These are phyloP conservation scores for Phengaris arion DNA, from an alignment of 2,888 invertebrate species.

Conservation along the genomic window DNA sequence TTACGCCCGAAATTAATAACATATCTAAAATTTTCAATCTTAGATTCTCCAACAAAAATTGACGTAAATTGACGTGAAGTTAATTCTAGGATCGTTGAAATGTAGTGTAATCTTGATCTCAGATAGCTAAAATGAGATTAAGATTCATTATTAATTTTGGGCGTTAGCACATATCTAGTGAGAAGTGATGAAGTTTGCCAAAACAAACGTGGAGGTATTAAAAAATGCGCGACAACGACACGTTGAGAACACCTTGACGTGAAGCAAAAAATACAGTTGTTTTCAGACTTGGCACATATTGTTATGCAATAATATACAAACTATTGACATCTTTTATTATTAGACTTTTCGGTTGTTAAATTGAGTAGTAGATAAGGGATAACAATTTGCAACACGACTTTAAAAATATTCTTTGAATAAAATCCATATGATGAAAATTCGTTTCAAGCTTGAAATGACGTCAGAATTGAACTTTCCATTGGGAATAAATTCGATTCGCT, in stretches of 20 bases:
- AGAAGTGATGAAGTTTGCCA: conserved; percentile 64
- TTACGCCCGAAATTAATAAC: not conserved
- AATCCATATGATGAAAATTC: not conserved
- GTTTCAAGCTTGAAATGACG: conserved; percentile 1
- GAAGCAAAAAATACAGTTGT: conserved; percentile 49
- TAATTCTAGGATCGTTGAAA: no score
- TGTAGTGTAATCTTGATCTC: no score
- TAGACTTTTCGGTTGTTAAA: no score
- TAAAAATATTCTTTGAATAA: not conserved
- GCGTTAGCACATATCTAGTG: conserved; percentile 39
- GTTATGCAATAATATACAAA: not conserved
- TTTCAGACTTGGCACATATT: conserved; percentile 50
- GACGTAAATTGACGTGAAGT: no score
- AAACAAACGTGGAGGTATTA: conserved; percentile 49
- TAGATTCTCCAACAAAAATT: not conserved
- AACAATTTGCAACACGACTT: not conserved
- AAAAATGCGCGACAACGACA: conserved; percentile 45
- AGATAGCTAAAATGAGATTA: no score
- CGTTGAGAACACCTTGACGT: conserved; percentile 44
- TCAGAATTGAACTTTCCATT: not conserved
- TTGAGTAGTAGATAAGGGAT: no score
- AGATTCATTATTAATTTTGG: not conserved
- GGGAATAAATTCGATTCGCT: conserved; percentile 13
- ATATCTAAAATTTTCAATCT: no score
- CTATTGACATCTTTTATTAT: no score